Evolutionary conservation across 2,888 invertebrate species (phyloP), one percentile per base, ranked within the genome.

Genomic region (Apotomis betuletana): DNA sequence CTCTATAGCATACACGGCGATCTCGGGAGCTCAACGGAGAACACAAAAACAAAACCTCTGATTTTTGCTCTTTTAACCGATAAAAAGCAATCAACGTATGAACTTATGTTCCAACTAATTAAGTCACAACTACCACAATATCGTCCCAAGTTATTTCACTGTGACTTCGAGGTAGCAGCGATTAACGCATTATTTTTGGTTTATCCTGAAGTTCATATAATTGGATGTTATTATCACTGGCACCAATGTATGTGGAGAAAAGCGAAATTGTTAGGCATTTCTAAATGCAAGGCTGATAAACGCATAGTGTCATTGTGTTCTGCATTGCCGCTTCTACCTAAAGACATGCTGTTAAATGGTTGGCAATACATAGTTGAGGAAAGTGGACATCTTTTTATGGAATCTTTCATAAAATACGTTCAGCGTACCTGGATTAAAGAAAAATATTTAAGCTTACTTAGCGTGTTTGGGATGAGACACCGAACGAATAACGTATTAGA

Each of bases 1-100:
- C n/a, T 59, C 12, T 59, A 41, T 36, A 57, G 15, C 15, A 57
- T 57, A 57, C 57, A 57, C 10, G 57, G 54, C 72, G 75, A 74
- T 74, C 9, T 41, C 8, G 60, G 46, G 12, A 60, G 13, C 41
- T 41, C 8, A 3, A n/a, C 13, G 8, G 41, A 38, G 10, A 38
- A 27, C 12, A 60, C 60, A 41, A 60, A 41, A 60, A 41, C 41
- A 8, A 12, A 10, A 41, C 60, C 60, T 13, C 36, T 60, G 8
- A 60, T 60, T 60, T 60, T 41, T 60, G 60, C 60, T 10, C 60
- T 60, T 44, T 41, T 60, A 41, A 38, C 8, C 6, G n/a, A 60
- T 41, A 60, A 60, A 44, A 60, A 38, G n/a, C 60, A 60, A 60
- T 10, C 6, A 12, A n/a, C 60, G 41, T 60, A 60, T 44, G 10